Evolutionary conservation across 1,140 invertebrate species (phyloP).

Genomic region (Carcinoscorpius rotundicauda): DNA sequence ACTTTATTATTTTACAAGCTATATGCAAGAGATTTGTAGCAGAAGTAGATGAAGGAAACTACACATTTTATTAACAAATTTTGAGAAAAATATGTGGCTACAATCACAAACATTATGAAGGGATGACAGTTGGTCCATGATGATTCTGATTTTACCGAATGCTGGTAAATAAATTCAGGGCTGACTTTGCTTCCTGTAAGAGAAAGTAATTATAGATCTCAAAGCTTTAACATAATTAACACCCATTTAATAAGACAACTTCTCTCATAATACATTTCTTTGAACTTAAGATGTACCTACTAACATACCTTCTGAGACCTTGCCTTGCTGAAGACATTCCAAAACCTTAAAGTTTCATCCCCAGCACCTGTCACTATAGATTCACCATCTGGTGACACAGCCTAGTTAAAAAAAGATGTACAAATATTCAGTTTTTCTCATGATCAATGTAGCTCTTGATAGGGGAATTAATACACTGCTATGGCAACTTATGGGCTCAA

Average conservation of each 20-base stretch:
- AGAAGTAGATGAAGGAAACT: no score
- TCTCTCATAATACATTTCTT: no score
- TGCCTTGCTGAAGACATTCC: conserved; percentile 98
- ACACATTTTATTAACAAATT: no score
- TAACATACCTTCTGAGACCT: conserved; percentile 56
- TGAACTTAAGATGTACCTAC: no score
- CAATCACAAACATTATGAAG: no score
- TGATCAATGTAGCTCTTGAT: neutral
- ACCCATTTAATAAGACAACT: no score
- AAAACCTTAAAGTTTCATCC: conserved; percentile 96
- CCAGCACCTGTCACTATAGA: conserved; percentile 98
- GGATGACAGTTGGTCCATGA: no score
- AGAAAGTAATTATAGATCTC: neutral
- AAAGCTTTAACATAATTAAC: no score
- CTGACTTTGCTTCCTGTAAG: conserved; percentile 78
- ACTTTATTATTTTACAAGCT: no score
- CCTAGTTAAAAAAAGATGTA: conserved; percentile 32
- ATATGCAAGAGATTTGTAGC: no score
- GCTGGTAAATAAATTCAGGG: conserved; percentile 89
- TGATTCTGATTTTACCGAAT: conserved; percentile 44
- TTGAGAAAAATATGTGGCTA: no score
- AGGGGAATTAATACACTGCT: conserved; percentile 6
- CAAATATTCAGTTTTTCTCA: neutral
- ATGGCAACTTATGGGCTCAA: neutral
- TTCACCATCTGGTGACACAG: conserved; percentile 96